These are phyloP conservation scores for Castor canadensis DNA, from an alignment of 2,113 vertebrate genomes.

Conservation along the genomic window DNA sequence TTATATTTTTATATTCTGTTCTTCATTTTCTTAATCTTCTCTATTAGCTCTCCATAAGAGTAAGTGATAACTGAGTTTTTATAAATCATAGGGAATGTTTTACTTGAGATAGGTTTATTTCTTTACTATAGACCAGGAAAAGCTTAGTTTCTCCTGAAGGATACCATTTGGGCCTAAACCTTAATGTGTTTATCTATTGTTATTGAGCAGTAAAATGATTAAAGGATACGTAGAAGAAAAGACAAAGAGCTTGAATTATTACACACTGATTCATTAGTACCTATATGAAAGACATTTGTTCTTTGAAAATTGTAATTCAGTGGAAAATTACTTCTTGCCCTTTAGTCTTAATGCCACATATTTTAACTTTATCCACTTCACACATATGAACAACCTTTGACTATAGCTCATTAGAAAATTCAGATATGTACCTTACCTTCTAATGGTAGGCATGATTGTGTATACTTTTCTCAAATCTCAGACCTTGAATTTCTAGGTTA, in stretches of 20 bases:
- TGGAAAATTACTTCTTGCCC: not conserved
- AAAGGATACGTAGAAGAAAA: not conserved
- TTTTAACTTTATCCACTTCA: not conserved
- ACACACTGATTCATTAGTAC: not conserved
- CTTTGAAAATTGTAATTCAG: not conserved
- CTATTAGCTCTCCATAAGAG: not conserved
- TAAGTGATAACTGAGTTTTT: not conserved
- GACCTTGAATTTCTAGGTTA: not conserved
- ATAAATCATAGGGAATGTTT: not conserved
- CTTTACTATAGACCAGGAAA: not conserved
- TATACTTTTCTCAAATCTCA: not conserved
- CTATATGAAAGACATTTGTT: not conserved
- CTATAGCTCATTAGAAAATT: not conserved
- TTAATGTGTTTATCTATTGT: not conserved
- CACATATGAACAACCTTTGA: not conserved
- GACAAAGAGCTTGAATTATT: not conserved
- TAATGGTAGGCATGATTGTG: not conserved
- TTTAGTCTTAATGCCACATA: not conserved
- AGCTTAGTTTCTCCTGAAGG: not conserved
- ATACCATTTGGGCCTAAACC: not conserved
- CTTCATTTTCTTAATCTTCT: not conserved
- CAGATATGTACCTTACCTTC: not conserved
- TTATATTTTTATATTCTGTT: not conserved
- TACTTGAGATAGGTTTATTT: not conserved
- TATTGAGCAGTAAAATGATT: not conserved